Evolutionary conservation across 2,888 invertebrate species (phyloP), one percentile per base, ranked within the genome.

Genomic region (Pammene aurita): DNA sequence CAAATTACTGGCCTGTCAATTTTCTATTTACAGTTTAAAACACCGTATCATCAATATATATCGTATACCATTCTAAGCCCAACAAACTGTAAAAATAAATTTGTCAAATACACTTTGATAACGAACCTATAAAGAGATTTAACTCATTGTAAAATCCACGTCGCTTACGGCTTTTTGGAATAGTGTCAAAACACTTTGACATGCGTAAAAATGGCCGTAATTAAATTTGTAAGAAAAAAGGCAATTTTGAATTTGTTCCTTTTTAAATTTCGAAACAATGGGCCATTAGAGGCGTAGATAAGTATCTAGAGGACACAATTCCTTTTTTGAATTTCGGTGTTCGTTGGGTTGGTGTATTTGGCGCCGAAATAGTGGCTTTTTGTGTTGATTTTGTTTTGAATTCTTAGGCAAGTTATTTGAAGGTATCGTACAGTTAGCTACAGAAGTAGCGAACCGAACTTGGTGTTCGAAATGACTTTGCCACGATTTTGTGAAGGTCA

Each of bases 171-270:
- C 52, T 18, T 16, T 62, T 52, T 41, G 10, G 62, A 52, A 26
- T 18, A 42, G 42, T n/a, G 26, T 10, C 13, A 41, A 52, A 52
- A 38, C 77, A 77, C 76, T 82, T 54, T 84, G 87, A 86, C 87
- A 86, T 86, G 84, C 84, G 84, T 90, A 90, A 90, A 90, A 90
- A 90, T 90, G 88, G 85, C 85, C 79, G 86, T 85, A 90, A 90
- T 90, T 90, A 90, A 89, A 87, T 81, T 81, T 83, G 75, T 78
- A 80, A 79, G 80, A 79, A 87, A 87, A 87, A 84, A 86, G 83
- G 9, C 81, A 79, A 77, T 82, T 83, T 76, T 74, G 77, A 79
- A 80, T 78, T 79, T 75, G 71, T 61, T 61, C 18, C 61, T 61
- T 61, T 61, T 61, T 50, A 80, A 80, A 84, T 82, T 82, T 82